These are phyloP conservation scores for Petrocephalus schoutedeni DNA, from an alignment of 2,797 vertebrate species.

Conservation along the genomic window DNA sequence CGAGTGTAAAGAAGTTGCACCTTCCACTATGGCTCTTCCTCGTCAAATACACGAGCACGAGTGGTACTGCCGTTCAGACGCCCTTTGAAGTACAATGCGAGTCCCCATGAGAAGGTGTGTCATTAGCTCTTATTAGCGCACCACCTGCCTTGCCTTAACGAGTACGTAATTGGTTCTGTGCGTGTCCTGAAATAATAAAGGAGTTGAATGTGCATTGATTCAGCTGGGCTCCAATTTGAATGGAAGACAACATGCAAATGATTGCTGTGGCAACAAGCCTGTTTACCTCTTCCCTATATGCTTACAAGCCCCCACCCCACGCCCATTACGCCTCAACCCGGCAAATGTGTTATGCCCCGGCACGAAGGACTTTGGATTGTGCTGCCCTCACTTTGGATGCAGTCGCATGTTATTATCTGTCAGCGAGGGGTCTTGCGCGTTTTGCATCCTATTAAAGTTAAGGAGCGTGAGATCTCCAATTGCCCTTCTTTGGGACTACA, in stretches of 20 bases:
- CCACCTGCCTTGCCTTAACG: conserved; percentile 70
- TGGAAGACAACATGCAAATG: background rate
- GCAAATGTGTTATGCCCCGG: background rate
- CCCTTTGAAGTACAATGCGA: conserved; percentile 47
- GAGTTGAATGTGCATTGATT: conserved; percentile 34
- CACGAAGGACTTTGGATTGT: background rate
- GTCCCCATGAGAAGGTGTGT: conserved; percentile 63
- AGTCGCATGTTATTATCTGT: background rate
- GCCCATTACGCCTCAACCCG: background rate
- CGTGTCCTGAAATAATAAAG: conserved; percentile 65
- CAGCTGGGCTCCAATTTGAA: background rate
- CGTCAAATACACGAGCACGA: conserved; percentile 46
- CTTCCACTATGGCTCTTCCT: conserved; percentile 3
- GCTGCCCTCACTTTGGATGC: background rate
- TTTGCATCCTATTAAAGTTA: background rate
- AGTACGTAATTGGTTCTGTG: conserved; percentile 67
- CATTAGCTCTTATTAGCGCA: conserved; percentile 70
- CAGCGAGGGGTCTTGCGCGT: background rate
- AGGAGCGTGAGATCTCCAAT: background rate
- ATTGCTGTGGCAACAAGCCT: background rate
- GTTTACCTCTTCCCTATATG: background rate
- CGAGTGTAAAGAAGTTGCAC: background rate
- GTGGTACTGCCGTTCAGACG: conserved; percentile 46
- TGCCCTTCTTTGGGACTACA: background rate
- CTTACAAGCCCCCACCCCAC: background rate